Evolutionary conservation across 2,797 vertebrate species (phyloP).

Genomic region (Lutjanus campechanus): DNA sequence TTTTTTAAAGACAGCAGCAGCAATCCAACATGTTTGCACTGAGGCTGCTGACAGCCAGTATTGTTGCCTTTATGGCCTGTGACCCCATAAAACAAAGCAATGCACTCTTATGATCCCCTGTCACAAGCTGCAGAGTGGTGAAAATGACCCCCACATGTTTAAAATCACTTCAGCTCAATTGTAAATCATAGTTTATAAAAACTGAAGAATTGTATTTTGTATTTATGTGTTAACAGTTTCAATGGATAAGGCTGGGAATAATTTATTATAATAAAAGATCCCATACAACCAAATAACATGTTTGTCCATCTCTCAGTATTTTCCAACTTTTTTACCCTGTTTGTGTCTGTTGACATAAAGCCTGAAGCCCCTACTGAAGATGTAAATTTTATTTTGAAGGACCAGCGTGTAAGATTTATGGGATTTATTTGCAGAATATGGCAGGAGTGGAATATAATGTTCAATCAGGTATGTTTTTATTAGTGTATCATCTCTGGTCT

Average conservation of each 20-base stretch:
- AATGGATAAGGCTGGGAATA: background rate
- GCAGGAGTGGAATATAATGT: no score
- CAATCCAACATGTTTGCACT: background rate
- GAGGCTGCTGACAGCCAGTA: conserved; percentile 29
- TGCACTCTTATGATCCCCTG: conserved; percentile 17
- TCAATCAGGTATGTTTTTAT: no score
- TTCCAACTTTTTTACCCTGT: background rate
- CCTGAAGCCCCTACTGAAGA: background rate
- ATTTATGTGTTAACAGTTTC: background rate
- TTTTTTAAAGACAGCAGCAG: background rate
- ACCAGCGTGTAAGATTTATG: no score
- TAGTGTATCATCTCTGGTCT: no score
- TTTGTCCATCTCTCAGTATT: no score
- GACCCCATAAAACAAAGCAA: conserved; percentile 27
- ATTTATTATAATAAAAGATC: background rate
- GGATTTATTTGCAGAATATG: no score
- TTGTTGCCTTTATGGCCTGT: conserved; percentile 29
- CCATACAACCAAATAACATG: no score
- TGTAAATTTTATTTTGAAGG: background rate
- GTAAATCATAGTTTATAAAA: background rate
- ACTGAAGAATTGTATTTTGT: background rate
- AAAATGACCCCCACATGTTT: conserved; percentile 8
- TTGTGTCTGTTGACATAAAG: no score
- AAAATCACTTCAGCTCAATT: background rate
- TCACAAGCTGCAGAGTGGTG: conserved; percentile 9